Evolutionary conservation across 2,797 vertebrate genomes (phyloP), one percentile per base, ranked within the genome.

Genomic region (Cynodonichthys magdalenae): DNA sequence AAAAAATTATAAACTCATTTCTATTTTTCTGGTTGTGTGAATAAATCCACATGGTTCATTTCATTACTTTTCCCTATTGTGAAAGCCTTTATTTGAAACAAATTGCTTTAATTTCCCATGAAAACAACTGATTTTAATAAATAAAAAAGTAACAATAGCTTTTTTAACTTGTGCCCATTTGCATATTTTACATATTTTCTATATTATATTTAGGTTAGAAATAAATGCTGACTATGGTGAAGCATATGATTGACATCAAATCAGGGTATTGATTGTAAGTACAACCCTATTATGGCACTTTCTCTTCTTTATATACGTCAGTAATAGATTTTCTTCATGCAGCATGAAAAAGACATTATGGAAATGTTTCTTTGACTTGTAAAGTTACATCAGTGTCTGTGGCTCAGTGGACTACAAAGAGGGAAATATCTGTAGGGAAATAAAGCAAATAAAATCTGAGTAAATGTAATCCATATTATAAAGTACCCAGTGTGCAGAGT

Each of bases 361-460:
- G 80, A 85, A 85, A 64, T 66, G n/a, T 82, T 27, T 81, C 54
- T 77, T 53, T 75, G 59, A 79, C 69, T 20, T 0, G 67, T 47
- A 74, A 70, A 86, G 84, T 80, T 66, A 78, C 71, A 70, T 74
- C 74, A 75, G 49, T 76, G 70, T 80, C 79, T 70, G 81, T 70
- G 63, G 63, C 70, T 75, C 48, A 24, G 73, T n/a, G 18, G 10
- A 69, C 19, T 45, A 80, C 64, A 87, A 82, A 80, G 15, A 60
- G 77, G 45, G 36, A 63, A 57, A 79, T 63, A 18, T 69, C 49
- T 34, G 62, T 10, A 11, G 31, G 14, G 48, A 60, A 56, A 14
- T 53, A 51, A n/a, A 60, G 48, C 4, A 62, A 71, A 75, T 68
- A 17, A 79, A 79, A 55, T 39, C 29, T 59, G 20, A 18, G 31